Evolutionary conservation across 2,113 vertebrate species (phyloP), one percentile per base, ranked within the genome.

Genomic region (Phyllopteryx taeniolatus): DNA sequence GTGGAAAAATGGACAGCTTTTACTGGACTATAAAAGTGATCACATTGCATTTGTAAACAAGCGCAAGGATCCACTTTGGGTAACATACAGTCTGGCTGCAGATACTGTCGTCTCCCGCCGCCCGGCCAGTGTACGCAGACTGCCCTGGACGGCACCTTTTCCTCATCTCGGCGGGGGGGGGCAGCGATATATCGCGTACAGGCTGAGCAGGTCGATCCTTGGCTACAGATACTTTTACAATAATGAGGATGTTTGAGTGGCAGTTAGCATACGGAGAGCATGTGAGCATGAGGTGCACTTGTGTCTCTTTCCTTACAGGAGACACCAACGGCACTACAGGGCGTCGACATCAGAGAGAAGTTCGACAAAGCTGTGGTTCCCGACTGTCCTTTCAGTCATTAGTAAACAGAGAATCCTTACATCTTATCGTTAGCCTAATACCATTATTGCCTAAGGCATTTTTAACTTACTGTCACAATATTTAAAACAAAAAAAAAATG

Each of bases 1-100:
- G 64, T 67, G 61, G 71, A 66, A 82, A 66, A 84, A 83, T 53
- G 77, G 71, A 39, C 68, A 71, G 20, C 44, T 54, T 82, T 87
- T 79, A 76, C 74, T 71, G 64, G 62, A 65, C 80, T 67, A 74
- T 81, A 84, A 85, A 85, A 60, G 67, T 57, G 70, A 56, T 72
- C 10, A 6, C 53, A 47, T 73, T 53, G 71, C 53, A 54, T 74
- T 51, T 53, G 76, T 76, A 72, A 83, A 82, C 69, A 83, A 77
- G 75, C 20, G 57, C 51, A 67, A 44, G 64, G 62, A 75, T 51
- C 46, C 64, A 54, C 27, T 70, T 17, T 31, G 27, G 47, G 22
- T 46, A 49, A 47, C 39, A 44, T 60, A 42, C 9, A 54, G 54
- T 72, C 51, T 74, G 76, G 65, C 14, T 74, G 61, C 13, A 42